Percentiles rank a stretch among this genome's conserved stretches.
Evolutionary conservation across 2,113 vertebrate genomes (phyloP).

Genomic region (Psilopogon haemacephalus): DNA sequence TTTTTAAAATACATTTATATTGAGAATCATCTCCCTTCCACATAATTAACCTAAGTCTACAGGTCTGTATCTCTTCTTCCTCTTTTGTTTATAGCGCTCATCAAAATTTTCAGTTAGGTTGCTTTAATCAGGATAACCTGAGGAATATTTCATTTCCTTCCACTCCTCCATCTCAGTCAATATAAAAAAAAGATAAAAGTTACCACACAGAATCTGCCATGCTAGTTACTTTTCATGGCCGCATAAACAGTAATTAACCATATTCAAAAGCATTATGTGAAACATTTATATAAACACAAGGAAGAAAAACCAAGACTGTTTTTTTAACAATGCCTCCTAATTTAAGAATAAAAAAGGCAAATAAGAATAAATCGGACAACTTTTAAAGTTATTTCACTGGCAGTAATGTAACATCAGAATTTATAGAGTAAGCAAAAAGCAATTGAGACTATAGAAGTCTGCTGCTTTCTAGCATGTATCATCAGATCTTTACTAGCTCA

Average conservation of each 20-base stretch:
- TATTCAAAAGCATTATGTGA: neutral
- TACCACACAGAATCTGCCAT: neutral
- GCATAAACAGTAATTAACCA: neutral
- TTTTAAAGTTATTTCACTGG: neutral
- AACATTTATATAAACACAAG: neutral
- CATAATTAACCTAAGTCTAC: neutral
- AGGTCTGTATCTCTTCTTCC: neutral
- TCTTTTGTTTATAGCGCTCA: neutral
- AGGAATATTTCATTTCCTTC: neutral
- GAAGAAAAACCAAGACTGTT: neutral
- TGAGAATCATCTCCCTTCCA: neutral
- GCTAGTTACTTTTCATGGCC: neutral
- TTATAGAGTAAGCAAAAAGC: neutral
- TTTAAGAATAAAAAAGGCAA: neutral
- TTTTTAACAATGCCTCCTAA: neutral
- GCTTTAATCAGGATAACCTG: neutral
- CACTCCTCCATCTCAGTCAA: neutral
- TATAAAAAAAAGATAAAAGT: neutral
- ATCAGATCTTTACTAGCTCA: neutral
- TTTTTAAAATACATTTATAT: neutral
- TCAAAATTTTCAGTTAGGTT: neutral
- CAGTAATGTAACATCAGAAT: neutral
- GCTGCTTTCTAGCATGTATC: neutral
- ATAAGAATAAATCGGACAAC: too few relatives aligned
- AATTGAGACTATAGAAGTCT: neutral